Evolutionary conservation across 2,113 vertebrate species (phyloP), one percentile per base, ranked within the genome.

Genomic region (Barbus barbus): DNA sequence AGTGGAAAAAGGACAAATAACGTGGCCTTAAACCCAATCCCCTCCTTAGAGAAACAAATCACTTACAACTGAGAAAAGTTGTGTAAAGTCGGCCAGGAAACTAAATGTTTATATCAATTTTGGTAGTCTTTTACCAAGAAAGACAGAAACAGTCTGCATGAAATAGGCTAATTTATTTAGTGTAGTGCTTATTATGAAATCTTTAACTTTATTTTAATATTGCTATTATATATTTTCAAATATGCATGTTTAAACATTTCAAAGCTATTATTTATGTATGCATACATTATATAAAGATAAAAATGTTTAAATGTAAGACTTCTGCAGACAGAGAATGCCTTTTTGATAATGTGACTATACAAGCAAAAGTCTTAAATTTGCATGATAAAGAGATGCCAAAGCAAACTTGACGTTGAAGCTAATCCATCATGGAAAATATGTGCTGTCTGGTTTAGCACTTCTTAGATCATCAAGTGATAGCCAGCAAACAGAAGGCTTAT

Each of bases 11-110:
- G 82, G 69, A 84, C 87, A 91, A 89, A 90, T 86, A 90, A 74
- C 58, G 11, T 87, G 78, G 83, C 16, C 56, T 89, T 85, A 83
- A 89, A 88, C 69, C 53, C 36, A 85, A 91, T 92, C 90, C 86
- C 87, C 83, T 88, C 67, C 83, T 86, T 91, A 86, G 86, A 91
- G 87, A 93, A 93, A 93, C 91, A 93, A 92, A 92, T 91, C 11
- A 81, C 86, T 84, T 80, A 36, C 79, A 28, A 38, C 85, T 85
- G 24, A 58, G 81, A 61, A 56, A 58, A 85, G 78, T 9, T 81
- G 86, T 89, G 91, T 90, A 92, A 67, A 87, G 88, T 87, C 87
- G 1, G 41, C 38, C 79, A n/a, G 28, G 81, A 73, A 86, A 85
- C 48, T 44, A 69, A 78, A 48, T 48, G 51, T 6, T 82, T 74